Conservation (phyloP, 2,113 vertebrate genomes). For the Apeltes quadracus region DNA sequence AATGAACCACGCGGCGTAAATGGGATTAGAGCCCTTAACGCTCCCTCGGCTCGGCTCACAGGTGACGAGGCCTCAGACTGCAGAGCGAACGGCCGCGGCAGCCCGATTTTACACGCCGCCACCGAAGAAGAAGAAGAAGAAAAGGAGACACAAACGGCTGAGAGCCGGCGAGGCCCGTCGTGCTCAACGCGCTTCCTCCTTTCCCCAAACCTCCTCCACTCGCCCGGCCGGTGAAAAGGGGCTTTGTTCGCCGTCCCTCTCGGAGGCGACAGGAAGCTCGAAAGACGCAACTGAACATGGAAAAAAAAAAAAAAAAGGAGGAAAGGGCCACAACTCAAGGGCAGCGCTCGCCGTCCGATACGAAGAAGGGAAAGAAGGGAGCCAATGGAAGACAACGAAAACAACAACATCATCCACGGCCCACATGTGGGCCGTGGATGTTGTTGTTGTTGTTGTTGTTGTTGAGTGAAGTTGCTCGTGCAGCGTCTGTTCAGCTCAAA, state of each 20-base stretch:
- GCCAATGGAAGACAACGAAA: neutral
- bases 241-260: constrained; percentile 85
- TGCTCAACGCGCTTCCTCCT: constrained; percentile 39
- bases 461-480: constrained; percentile 10
- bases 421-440: neutral
- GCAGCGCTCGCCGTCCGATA: constrained; percentile 32
- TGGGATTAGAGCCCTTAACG: constrained; percentile 76
- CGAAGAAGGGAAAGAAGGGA: constrained; percentile 27
- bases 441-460: neutral
- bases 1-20: constrained; percentile 76
- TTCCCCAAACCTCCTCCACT: constrained; percentile 38
- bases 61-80: constrained; percentile 28
- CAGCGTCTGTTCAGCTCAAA: constrained; percentile 16
- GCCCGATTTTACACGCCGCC: too few relatives aligned
- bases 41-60: constrained; percentile 52
- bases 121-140: too few relatives aligned
- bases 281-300: constrained; percentile 69
- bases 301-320: constrained; percentile 60
- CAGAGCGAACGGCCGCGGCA: too few relatives aligned
- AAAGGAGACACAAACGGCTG: constrained; percentile 25
- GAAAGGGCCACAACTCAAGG: constrained; percentile 51
- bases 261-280: constrained; percentile 79
- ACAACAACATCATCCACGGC: neutral
- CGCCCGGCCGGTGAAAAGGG: constrained; percentile 75
- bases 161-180: constrained; percentile 24